Base-by-base conservation (phyloP, 2,113 vertebrate species). In the Otocyon megalotis region DNA sequence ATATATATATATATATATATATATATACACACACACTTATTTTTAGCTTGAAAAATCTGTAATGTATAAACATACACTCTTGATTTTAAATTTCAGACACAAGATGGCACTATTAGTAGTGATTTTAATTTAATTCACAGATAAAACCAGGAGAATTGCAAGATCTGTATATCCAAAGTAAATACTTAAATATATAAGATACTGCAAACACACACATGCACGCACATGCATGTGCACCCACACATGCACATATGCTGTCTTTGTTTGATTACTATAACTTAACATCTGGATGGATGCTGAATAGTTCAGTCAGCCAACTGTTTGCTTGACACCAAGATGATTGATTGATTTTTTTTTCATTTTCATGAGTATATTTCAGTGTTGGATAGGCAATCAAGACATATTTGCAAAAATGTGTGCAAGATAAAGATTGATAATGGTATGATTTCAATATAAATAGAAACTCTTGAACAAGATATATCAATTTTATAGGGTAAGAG, bases 91-190 rank as follows among this genome's bases (percentile, higher is more conserved):
- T 88, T 96, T 98, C 60, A 93, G 96, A 97, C 99, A 99, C 99
- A 98, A 98, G 99, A 95, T 99, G 99, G 99, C 98, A 98, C 98
- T 97, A 95, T 98, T 97, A 98, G 93, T 97, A 99, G 96, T 88
- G 67, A 63, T 98, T 99, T 93, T 93, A 43, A 50, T 0, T 85
- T 43, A 95, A 79, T 48, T 65, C 26, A 22, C 9, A 50, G 3
- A 1, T 88, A 95, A 88, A 98, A 76, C 7, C 22, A 72, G 43
- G 13, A 8, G 4, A 81, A 63, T 30, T 79, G 65, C 62, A 88
- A 16, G 8, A 96, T 80, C 0, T 82, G 1, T 80, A 0, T 74
- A 71, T 54, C 15, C n/a, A 79, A 94, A 91, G 37, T 95, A 94
- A 60, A 22, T 54, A n/a, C 80, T 37, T 91, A 92, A 95, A 71